phyloP scores from a whole-genome alignment of 2,113 vertebrate species.

The Antechinus flavipes region DNA sequence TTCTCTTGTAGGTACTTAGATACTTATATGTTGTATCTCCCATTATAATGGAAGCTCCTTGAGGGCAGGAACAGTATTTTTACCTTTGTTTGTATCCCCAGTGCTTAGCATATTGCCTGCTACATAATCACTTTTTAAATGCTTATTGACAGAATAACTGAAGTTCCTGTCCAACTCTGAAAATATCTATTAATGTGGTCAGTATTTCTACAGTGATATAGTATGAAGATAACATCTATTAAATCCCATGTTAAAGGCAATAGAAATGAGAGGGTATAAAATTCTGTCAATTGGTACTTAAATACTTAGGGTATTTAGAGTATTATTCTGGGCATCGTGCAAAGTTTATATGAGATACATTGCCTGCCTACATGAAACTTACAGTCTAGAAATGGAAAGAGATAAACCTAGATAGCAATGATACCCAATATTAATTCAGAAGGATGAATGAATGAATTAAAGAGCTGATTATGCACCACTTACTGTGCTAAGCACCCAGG shows the following conservation, averaged over 20 bases:
- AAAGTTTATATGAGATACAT: not conserved
- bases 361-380: not conserved
- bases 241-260: not conserved
- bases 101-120: not conserved
- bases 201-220: not conserved
- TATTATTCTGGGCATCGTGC: not conserved
- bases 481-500: too few species aligned
- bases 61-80: not conserved
- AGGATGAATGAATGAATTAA: not conserved
- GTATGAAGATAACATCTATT: not conserved
- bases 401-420: not conserved
- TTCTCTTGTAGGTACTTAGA: not conserved
- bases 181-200: slow-evolving; percentile 34
- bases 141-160: not conserved
- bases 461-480: too few species aligned
- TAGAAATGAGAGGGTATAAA: slow-evolving; percentile 30
- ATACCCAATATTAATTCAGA: not conserved
- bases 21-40: not conserved
- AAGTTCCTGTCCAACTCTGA: not conserved
- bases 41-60: not conserved
- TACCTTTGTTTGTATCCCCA: not conserved
- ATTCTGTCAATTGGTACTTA: not conserved
- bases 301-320: not conserved
- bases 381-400: not conserved
- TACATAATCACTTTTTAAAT: not conserved